Evolutionary conservation across 2,888 invertebrate species (phyloP), one percentile per base, ranked within the genome.

Genomic region (Drosophila mimica): DNA sequence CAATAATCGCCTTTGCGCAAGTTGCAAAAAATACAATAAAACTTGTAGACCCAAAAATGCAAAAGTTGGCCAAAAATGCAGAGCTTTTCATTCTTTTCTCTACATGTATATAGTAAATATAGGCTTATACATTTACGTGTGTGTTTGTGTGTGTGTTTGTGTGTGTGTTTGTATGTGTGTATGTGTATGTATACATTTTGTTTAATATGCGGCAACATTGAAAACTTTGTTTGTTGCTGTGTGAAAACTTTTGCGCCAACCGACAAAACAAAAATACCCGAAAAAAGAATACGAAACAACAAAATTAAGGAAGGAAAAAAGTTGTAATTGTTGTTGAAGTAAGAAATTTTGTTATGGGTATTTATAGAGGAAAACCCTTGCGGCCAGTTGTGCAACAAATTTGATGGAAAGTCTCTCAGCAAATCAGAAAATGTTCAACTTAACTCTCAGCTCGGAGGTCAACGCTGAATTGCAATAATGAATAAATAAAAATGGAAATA

Each of bases 321-420:
- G 79, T 87, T 89, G 77, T 87, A 89, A 89, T 89, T 89, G 89
- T 84, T 89, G 89, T 83, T 81, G 70, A 84, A 87, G 82, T 79
- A 89, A 89, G 77, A 81, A 74, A 87, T 89, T 46, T 85, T 81
- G 77, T 28, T 69, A 57, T 66, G 74, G 71, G 67, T 79, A 81
- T 81, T 83, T 70, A 74, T 83, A 72, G 70, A 66, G 58, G 70
- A 83, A 74, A 68, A 70, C 57, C 67, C 72, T 72, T 63, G 71
- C 51, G 72, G 67, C 61, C 52, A 68, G 60, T 65, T 62, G 49
- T 57, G 58, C 51, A 65, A 65, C 48, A 70, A 56, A 63, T 72
- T 66, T 69, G 79, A 79, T 74, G 57, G 74, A 86, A 67, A 25
- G 65, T 53, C 48, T 52, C 51, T 53, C 48, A 33, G 51, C 51